Evolutionary conservation across 2,888 invertebrate genomes (phyloP).

Genomic region (Reticulitermes lucifugus): DNA sequence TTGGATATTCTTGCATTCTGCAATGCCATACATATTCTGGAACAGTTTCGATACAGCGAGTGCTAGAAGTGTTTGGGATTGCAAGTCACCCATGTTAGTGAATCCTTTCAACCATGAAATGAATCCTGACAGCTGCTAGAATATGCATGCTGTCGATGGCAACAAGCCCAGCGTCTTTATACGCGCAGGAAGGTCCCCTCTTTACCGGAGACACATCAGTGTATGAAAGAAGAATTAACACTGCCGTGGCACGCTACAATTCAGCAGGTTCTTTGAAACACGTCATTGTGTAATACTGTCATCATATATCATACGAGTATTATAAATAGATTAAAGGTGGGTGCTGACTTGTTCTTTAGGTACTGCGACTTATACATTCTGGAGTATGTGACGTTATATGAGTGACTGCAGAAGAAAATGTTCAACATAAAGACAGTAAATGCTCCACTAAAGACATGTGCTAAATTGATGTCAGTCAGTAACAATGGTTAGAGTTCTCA

Average conservation of each 20-base stretch:
- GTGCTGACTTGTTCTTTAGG: not conserved
- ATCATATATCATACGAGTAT: conserved; percentile 8
- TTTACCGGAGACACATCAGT: not conserved
- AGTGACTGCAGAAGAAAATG: too few species aligned
- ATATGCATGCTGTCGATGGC: conserved; percentile 30
- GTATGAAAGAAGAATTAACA: conserved; percentile 25
- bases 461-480: too few species aligned
- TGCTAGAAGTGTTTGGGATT: conserved; percentile 18
- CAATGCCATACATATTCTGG: not conserved
- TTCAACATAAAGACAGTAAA: too few species aligned
- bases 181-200: not conserved
- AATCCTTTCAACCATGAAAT: conserved; percentile 26
- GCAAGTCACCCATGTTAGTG: conserved; percentile 38
- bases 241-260: not conserved
- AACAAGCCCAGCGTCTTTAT: conserved; percentile 12
- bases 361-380: too few species aligned
- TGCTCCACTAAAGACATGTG: too few species aligned
- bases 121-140: conserved; percentile 39
- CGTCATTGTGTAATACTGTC: not conserved
- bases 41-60: conserved; percentile 1
- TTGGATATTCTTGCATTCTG: not conserved
- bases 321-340: not conserved
- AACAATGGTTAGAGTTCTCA: too few species aligned
- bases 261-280: conserved; percentile 19
- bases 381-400: too few species aligned